Evolutionary conservation across 2,888 invertebrate species (phyloP).

Genomic region (Magallana nippona): DNA sequence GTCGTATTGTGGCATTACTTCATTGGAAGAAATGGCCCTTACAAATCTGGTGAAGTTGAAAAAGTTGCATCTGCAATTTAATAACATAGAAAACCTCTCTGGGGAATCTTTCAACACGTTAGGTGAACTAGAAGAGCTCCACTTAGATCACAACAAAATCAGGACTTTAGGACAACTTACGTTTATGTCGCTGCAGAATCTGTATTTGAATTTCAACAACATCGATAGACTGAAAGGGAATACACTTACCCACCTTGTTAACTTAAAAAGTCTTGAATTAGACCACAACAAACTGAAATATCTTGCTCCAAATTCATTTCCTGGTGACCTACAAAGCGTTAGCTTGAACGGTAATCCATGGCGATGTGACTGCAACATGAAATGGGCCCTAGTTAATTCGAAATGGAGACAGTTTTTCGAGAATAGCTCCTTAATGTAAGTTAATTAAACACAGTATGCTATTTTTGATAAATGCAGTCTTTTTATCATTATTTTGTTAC

Average conservation of each 20-base stretch:
- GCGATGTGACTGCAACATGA: constrained; percentile 45
- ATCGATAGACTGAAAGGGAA: background rate
- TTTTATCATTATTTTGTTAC: no score
- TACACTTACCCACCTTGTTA: constrained; percentile 4
- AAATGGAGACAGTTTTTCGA: background rate
- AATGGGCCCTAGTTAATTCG: constrained; percentile 15
- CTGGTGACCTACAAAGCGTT: background rate
- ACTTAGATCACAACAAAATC: constrained; percentile 44
- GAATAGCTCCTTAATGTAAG: constrained; percentile 22
- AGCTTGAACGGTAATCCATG: constrained; percentile 40
- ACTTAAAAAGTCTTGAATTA: constrained; percentile 26
- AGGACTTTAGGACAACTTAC: constrained; percentile 28
- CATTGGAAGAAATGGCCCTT: constrained; percentile 38
- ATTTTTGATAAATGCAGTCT: no score
- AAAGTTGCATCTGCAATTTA: constrained; percentile 38
- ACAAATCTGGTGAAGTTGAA: constrained; percentile 44
- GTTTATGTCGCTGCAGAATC: constrained; percentile 7
- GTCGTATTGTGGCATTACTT: constrained; percentile 40
- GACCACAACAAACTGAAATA: constrained; percentile 33
- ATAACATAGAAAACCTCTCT: constrained; percentile 35
- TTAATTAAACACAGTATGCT: no score
- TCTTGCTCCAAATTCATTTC: constrained; percentile 21
- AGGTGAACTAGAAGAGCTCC: constrained; percentile 41
- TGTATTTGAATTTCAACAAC: constrained; percentile 43
- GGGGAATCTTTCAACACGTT: constrained; percentile 32